These are phyloP conservation scores for Staurois parvus DNA, from an alignment of 2,797 vertebrate genomes.

Conservation along the genomic window DNA sequence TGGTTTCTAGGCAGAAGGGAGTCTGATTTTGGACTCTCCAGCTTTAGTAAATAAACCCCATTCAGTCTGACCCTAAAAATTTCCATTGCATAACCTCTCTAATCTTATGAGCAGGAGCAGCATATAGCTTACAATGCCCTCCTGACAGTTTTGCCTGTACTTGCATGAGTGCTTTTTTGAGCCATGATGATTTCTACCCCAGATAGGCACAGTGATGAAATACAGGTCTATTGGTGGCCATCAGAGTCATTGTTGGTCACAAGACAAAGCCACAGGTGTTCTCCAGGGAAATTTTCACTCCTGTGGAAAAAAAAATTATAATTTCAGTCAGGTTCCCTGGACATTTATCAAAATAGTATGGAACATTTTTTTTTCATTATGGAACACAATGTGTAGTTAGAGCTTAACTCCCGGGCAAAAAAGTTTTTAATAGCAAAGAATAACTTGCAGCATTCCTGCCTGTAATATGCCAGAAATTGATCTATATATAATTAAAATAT, in stretches of 20 bases:
- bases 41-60: too few species aligned
- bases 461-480: too few species aligned
- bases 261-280: neutral
- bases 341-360: neutral
- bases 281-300: neutral
- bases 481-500: neutral
- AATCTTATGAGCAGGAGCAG: too few species aligned
- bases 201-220: slow-evolving; percentile 18
- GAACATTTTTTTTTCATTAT: neutral
- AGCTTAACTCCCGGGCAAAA: neutral
- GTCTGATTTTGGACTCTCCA: too few species aligned
- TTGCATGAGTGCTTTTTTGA: slow-evolving; percentile 21
- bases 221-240: neutral
- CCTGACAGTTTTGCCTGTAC: slow-evolving; percentile 19
- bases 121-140: neutral
- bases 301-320: neutral
- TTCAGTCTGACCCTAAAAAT: too few species aligned
- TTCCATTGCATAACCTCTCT: too few species aligned
- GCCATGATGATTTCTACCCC: slow-evolving; percentile 24
- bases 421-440: neutral
- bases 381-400: neutral
- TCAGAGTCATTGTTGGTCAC: neutral
- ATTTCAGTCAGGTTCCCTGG: neutral
- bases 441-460: too few species aligned
- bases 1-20: too few species aligned